phyloP scores from a whole-genome alignment of 2,888 invertebrate genomes.

The Trachelus tabidus region DNA sequence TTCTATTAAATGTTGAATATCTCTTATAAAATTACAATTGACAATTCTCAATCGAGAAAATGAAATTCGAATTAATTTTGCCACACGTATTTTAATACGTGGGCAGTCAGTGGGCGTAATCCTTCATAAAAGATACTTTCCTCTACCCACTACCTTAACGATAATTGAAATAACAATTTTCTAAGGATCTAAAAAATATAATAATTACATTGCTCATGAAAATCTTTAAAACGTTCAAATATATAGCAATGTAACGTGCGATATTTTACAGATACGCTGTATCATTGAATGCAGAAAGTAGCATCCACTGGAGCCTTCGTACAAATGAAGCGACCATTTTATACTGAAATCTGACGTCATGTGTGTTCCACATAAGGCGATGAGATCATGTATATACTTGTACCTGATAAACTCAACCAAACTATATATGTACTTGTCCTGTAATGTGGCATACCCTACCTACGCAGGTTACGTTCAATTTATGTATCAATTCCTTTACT shows the following conservation, averaged over 20 bases:
- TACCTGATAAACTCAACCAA: neutral
- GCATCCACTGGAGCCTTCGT: neutral
- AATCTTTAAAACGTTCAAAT: neutral
- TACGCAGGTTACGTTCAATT: neutral
- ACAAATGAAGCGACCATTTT: neutral
- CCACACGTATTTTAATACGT: neutral
- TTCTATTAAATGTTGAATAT: neutral
- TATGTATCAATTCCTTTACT: neutral
- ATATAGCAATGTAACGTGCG: neutral
- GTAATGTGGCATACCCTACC: neutral
- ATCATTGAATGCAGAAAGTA: neutral
- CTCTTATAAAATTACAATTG: neutral
- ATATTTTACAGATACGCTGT: neutral
- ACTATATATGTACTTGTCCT: neutral
- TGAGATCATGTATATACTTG: constrained; percentile 18
- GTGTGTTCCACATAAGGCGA: constrained; percentile 20
- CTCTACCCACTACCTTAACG: neutral
- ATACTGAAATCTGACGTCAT: neutral
- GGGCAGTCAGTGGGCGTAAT: neutral
- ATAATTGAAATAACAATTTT: neutral
- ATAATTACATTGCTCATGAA: neutral
- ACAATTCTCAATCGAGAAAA: neutral
- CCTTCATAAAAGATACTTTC: neutral
- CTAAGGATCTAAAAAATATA: neutral
- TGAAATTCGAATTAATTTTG: neutral